Evolutionary conservation across 35 echinoderm and acorn worm species (phyloP).

Genomic region (Apostichopus parvimensis): DNA sequence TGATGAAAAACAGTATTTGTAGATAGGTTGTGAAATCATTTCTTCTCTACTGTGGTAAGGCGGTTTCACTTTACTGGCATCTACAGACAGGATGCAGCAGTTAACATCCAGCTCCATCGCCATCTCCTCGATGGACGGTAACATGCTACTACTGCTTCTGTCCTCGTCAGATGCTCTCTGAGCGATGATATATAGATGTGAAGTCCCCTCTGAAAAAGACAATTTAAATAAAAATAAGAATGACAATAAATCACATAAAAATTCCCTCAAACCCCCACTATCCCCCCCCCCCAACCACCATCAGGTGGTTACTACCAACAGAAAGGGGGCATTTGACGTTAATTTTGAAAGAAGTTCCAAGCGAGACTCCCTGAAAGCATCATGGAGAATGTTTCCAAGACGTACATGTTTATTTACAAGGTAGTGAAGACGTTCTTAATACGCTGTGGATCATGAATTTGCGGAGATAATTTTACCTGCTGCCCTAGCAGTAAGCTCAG

Average conservation of each 20-base stretch:
- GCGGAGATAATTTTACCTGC: too few relatives aligned
- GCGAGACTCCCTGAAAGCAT: not conserved
- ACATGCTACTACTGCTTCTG: slow-evolving; percentile 25
- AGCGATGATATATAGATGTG: slow-evolving; percentile 82
- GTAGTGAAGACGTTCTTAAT: too few relatives aligned
- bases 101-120: slow-evolving; percentile 72
- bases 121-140: slow-evolving; percentile 61
- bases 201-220: slow-evolving; percentile 50
- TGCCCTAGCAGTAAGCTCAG: too few relatives aligned
- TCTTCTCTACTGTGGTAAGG: slow-evolving; percentile 66
- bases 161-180: slow-evolving; percentile 67
- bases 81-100: slow-evolving; percentile 61
- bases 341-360: not conserved
- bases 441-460: too few relatives aligned
- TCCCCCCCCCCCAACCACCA: too few relatives aligned
- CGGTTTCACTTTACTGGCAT: slow-evolving; percentile 68
- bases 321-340: too few relatives aligned
- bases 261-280: too few relatives aligned
- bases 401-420: too few relatives aligned
- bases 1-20: slow-evolving; percentile 75
- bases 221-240: not conserved
- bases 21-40: slow-evolving; percentile 74
- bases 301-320: too few relatives aligned
- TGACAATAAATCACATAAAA: too few relatives aligned
- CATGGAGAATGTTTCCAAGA: too few relatives aligned